Conservation (phyloP, 2,888 invertebrate species). For the Drosophila barbarae region DNA sequence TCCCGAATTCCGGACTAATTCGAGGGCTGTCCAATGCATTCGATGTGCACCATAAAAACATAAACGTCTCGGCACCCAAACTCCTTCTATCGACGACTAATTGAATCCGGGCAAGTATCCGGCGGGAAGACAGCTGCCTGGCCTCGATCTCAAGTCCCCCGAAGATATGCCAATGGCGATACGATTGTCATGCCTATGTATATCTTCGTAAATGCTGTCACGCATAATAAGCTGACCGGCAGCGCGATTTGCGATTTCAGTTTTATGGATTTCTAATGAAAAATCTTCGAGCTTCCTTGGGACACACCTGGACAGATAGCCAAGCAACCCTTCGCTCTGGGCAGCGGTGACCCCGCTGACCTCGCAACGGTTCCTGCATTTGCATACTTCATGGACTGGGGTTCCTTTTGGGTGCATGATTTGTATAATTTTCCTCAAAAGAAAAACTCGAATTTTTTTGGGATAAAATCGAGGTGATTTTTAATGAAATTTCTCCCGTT, state of each 20-base stretch:
- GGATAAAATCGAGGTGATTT: conserved; percentile 48
- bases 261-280: conserved; percentile 71
- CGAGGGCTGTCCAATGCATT: conserved; percentile 46
- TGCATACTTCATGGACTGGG: conserved; percentile 65
- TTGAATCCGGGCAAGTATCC: conserved; percentile 67
- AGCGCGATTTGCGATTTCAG: conserved; percentile 57
- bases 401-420: conserved; percentile 46
- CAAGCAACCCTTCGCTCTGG: conserved; percentile 68
- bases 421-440: conserved; percentile 43
- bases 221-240: conserved; percentile 61
- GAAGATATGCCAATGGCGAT: conserved; percentile 49
- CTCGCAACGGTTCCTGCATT: conserved; percentile 69
- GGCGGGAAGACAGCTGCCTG: conserved; percentile 50
- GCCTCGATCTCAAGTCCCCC: conserved; percentile 36
- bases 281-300: conserved; percentile 57
- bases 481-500: conserved; percentile 49
- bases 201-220: conserved; percentile 57
- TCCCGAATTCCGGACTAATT: conserved; percentile 44
- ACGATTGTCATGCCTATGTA: conserved; percentile 52
- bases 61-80: conserved; percentile 3
- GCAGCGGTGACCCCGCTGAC: conserved; percentile 75
- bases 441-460: conserved; percentile 57
- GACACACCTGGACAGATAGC: conserved; percentile 58
- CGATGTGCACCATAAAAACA: conserved; percentile 64
- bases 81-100: conserved; percentile 50